Conservation (phyloP, 2,797 vertebrate genomes). For the Hyperoplus immaculatus region DNA sequence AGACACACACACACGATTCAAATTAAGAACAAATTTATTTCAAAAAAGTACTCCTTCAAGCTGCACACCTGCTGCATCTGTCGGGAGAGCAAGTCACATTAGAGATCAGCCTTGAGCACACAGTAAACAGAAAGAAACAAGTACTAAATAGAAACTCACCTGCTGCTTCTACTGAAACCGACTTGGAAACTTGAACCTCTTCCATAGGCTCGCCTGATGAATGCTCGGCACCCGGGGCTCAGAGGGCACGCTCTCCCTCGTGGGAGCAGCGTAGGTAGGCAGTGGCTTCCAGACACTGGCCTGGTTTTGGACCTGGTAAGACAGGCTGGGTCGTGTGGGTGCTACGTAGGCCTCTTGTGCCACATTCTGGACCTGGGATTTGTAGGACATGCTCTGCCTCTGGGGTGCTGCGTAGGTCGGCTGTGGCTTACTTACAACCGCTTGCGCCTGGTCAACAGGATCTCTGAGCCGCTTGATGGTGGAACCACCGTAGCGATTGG, state of each 20-base stretch:
- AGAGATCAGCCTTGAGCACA: neutral
- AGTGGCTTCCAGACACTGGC: neutral
- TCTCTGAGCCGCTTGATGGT: too few species aligned
- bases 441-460: too few species aligned
- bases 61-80: constrained; percentile 9
- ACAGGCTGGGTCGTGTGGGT: neutral
- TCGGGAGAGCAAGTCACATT: accelerated
- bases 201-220: constrained; percentile 7
- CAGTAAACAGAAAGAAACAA: too few species aligned
- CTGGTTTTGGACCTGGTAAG: neutral
- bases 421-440: neutral
- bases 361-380: neutral
- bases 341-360: neutral
- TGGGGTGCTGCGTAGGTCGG: neutral
- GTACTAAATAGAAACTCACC: neutral
- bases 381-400: accelerated
- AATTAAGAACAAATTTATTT: constrained; percentile 24
- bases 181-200: neutral
- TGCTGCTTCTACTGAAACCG: neutral
- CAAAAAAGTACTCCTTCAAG: neutral
- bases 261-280: neutral
- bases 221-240: neutral
- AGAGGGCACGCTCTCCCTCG: neutral
- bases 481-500: too few species aligned
- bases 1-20: neutral